Conservation (phyloP, 2,797 vertebrate genomes). For the Sebastes steindachneri region DNA sequence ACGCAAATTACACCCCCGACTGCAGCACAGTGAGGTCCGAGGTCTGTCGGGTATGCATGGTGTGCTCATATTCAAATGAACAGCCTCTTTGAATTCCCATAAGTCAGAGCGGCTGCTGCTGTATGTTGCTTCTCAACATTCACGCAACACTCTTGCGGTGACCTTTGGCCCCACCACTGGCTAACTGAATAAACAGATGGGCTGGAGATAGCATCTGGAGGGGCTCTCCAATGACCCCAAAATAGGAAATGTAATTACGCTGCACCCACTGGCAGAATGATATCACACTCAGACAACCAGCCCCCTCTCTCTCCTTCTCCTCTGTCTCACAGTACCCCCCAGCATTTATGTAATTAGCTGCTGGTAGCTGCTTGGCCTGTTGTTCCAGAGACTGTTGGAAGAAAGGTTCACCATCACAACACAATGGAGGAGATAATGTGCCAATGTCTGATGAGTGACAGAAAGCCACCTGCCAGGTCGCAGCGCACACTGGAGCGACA, state of each 20-base stretch:
- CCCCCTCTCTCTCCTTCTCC: not conserved
- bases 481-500: constrained; percentile 8
- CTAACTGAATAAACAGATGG: constrained; percentile 64
- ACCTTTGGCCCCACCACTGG: constrained; percentile 50
- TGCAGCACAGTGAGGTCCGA: not conserved
- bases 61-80: constrained; percentile 28
- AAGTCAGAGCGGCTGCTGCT: constrained; percentile 27
- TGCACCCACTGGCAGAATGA: constrained; percentile 62
- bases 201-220: constrained; percentile 59
- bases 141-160: constrained; percentile 14
- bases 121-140: constrained; percentile 29
- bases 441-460: constrained; percentile 45
- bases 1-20: constrained; percentile 16
- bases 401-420: constrained; percentile 16
- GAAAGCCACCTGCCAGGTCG: constrained; percentile 51
- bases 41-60: not conserved
- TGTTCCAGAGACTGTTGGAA: constrained; percentile 26
- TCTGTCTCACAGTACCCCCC: constrained; percentile 5
- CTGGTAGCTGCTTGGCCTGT: constrained; percentile 23
- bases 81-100: constrained; percentile 10
- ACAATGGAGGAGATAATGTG: not conserved
- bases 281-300: constrained; percentile 46
- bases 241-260: constrained; percentile 61
- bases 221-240: constrained; percentile 68
- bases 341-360: constrained; percentile 53